Evolutionary conservation across 2,797 vertebrate genomes (phyloP).

Genomic region (Sebastes reedi): DNA sequence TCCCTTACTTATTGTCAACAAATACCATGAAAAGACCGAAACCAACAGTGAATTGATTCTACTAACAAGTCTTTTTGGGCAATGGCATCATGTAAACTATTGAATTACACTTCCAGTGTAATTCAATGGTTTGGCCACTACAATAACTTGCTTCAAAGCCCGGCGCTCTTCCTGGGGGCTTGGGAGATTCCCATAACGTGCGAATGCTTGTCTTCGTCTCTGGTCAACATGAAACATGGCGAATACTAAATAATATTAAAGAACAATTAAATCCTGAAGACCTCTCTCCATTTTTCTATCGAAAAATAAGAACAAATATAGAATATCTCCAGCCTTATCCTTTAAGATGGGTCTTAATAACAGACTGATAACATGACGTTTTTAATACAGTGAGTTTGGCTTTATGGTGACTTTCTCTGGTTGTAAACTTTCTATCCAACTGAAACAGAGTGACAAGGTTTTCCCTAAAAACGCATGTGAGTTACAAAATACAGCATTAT

Average conservation of each 20-base stretch:
- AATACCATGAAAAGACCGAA: background rate
- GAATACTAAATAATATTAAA: no score
- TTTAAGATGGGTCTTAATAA: background rate
- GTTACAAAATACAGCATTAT: conserved; percentile 14
- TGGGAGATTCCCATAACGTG: no score
- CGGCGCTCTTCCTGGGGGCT: no score
- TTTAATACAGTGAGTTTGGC: background rate
- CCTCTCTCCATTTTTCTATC: no score
- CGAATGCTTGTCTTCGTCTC: no score
- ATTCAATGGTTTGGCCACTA: no score
- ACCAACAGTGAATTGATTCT: background rate
- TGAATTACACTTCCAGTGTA: no score
- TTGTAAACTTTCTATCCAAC: conserved; percentile 35
- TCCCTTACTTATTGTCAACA: background rate
- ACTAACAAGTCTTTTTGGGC: background rate
- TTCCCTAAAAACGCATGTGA: background rate
- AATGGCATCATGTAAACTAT: no score
- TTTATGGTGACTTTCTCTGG: conserved; percentile 12
- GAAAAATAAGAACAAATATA: background rate
- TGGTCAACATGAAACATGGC: no score
- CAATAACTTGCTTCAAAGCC: no score
- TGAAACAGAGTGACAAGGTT: background rate
- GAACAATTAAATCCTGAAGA: no score
- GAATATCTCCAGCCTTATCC: background rate
- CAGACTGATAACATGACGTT: background rate